These are phyloP conservation scores for Frankliniella fusca DNA, from an alignment of 2,888 invertebrate species.

Conservation along the genomic window DNA sequence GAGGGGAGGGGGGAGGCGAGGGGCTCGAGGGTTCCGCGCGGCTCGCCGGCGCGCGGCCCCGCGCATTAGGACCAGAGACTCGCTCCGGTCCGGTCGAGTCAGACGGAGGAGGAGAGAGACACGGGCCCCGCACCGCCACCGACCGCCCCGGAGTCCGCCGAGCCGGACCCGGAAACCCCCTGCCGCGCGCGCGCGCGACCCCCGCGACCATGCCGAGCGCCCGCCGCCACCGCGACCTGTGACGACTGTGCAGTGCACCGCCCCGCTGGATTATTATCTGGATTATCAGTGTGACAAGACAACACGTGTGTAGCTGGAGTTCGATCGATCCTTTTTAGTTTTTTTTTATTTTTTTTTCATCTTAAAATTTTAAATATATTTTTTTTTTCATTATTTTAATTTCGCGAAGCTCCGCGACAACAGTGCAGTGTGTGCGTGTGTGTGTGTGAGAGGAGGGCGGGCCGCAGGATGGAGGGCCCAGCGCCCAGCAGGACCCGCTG, in stretches of 20 bases:
- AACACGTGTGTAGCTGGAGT: background rate
- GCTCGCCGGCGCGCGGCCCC: background rate
- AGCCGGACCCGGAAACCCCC: background rate
- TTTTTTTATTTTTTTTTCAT: background rate
- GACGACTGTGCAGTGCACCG: too few species aligned
- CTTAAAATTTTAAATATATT: background rate
- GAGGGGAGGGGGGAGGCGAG: background rate
- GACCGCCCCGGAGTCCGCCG: background rate
- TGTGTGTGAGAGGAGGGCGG: background rate
- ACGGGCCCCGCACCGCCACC: background rate
- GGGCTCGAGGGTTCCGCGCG: background rate
- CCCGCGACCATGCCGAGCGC: too few species aligned
- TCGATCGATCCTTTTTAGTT: background rate
- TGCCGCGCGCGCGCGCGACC: background rate
- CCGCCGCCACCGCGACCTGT: too few species aligned
- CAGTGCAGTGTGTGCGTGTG: constrained; percentile 1
- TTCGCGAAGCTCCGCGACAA: background rate
- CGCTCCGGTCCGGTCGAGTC: background rate
- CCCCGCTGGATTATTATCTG: background rate
- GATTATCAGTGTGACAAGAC: background rate
- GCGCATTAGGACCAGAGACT: background rate
- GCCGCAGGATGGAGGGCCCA: background rate
- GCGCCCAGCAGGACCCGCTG: background rate
- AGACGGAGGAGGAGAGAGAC: too few species aligned
- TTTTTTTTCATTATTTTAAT: background rate